These are phyloP conservation scores for Lasioglossum figueresi DNA, from an alignment of 2,888 invertebrate species.

Conservation along the genomic window DNA sequence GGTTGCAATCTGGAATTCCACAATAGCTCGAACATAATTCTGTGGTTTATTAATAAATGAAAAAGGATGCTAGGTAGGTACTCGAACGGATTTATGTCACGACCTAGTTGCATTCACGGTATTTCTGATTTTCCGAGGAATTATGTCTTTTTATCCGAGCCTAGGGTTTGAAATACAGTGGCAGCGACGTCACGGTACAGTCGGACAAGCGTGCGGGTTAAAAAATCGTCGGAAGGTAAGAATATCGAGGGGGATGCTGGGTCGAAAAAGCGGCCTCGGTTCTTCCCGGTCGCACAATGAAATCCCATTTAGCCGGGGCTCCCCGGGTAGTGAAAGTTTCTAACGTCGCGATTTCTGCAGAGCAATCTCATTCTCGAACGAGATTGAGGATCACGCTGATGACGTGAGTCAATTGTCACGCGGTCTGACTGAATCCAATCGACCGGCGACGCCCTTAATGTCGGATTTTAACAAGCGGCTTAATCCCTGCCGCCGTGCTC, in stretches of 20 bases:
- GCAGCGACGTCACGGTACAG: not conserved
- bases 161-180: not conserved
- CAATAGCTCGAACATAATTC: not conserved
- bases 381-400: slow-evolving; percentile 68
- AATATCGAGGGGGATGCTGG: not conserved
- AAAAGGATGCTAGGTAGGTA: not conserved
- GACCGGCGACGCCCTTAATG: slow-evolving; percentile 74
- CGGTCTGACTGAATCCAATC: slow-evolving; percentile 79
- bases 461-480: slow-evolving; percentile 72
- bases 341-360: slow-evolving; percentile 59
- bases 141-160: not conserved
- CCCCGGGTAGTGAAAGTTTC: slow-evolving; percentile 30
- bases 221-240: not conserved
- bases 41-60: not conserved
- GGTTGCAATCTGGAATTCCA: not conserved
- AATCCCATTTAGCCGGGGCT: not conserved
- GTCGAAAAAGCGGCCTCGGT: slow-evolving; percentile 11
- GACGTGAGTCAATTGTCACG: slow-evolving; percentile 79
- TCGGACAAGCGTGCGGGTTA: not conserved
- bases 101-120: not conserved
- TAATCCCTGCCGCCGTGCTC: slow-evolving; percentile 43
- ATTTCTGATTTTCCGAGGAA: not conserved
- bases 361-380: slow-evolving; percentile 60
- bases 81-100: not conserved
- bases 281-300: not conserved